Evolutionary conservation across 2,113 vertebrate genomes (phyloP).

Genomic region (Coturnix japonica): DNA sequence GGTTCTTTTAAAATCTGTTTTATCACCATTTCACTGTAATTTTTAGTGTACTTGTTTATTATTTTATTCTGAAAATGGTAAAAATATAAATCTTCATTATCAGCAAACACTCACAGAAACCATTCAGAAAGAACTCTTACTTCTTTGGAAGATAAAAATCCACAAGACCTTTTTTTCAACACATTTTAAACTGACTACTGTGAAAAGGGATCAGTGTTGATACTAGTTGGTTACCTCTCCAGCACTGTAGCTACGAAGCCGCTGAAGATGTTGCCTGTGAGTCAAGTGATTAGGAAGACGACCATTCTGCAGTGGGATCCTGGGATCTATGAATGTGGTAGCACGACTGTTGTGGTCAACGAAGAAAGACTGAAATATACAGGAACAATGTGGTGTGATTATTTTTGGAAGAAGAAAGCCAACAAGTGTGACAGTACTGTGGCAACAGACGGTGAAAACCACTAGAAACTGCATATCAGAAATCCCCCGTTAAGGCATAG

Average conservation of each 20-base stretch:
- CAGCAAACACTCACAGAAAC: neutral
- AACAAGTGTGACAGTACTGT: neutral
- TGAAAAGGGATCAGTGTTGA: neutral
- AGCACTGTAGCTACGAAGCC: slow-evolving; percentile 96
- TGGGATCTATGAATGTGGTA: slow-evolving; percentile 97
- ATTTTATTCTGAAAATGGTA: neutral
- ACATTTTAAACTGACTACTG: neutral
- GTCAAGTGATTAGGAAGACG: slow-evolving; percentile 91
- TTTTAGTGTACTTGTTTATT: neutral
- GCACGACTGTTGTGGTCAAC: slow-evolving; percentile 98
- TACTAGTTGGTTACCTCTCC: slow-evolving; percentile 85
- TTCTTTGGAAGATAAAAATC: neutral
- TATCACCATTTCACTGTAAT: neutral
- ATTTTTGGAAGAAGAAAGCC: neutral
- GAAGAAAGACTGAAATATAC: slow-evolving; percentile 90
- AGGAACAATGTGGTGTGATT: neutral
- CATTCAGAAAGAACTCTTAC: neutral
- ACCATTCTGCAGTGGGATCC: slow-evolving; percentile 95
- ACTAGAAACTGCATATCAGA: neutral
- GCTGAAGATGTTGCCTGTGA: slow-evolving; percentile 94
- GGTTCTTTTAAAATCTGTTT: neutral
- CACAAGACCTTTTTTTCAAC: neutral
- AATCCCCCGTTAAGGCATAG: neutral
- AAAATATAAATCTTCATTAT: neutral
- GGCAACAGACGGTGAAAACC: neutral